A percentile compares a stretch with the other conserved stretches of the same genome.
Evolutionary conservation across 2,113 vertebrate species (phyloP).

Genomic region (Callipepla californica): DNA sequence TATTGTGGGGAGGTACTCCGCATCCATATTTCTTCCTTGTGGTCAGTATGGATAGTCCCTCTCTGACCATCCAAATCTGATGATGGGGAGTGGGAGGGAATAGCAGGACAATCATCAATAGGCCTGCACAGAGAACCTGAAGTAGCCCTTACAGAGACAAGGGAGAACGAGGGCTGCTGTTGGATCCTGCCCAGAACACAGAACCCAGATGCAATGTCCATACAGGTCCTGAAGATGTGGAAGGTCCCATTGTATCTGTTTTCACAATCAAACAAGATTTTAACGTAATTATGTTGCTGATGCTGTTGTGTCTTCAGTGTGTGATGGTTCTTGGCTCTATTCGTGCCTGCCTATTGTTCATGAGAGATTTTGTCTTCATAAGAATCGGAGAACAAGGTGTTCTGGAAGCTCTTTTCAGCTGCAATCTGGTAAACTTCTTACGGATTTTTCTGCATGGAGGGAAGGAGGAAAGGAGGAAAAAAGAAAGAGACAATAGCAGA

Average conservation of each 20-base stretch:
- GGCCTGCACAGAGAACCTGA: slow-evolving; percentile 16
- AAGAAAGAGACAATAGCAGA: slow-evolving; percentile 45
- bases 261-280: slow-evolving; percentile 33
- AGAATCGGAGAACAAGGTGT: slow-evolving; percentile 64
- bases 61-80: neutral
- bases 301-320: slow-evolving; percentile 61
- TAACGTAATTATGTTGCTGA: slow-evolving; percentile 27
- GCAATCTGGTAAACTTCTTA: slow-evolving; percentile 72
- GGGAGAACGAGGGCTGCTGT: slow-evolving; percentile 29
- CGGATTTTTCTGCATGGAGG: slow-evolving; percentile 71
- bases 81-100: neutral
- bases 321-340: slow-evolving; percentile 46
- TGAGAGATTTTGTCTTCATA: slow-evolving; percentile 56
- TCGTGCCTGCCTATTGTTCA: slow-evolving; percentile 61
- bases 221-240: neutral
- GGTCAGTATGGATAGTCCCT: neutral
- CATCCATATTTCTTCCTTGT: neutral
- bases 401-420: slow-evolving; percentile 77
- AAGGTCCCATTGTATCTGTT: neutral
- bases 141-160: slow-evolving; percentile 2
- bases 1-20: neutral
- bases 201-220: neutral
- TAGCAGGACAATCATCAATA: fast-evolving
- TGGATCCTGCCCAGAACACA: slow-evolving; percentile 36
- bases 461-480: slow-evolving; percentile 23